Conservation (phyloP, 1,140 invertebrate genomes). For the Radopholus similis region DNA sequence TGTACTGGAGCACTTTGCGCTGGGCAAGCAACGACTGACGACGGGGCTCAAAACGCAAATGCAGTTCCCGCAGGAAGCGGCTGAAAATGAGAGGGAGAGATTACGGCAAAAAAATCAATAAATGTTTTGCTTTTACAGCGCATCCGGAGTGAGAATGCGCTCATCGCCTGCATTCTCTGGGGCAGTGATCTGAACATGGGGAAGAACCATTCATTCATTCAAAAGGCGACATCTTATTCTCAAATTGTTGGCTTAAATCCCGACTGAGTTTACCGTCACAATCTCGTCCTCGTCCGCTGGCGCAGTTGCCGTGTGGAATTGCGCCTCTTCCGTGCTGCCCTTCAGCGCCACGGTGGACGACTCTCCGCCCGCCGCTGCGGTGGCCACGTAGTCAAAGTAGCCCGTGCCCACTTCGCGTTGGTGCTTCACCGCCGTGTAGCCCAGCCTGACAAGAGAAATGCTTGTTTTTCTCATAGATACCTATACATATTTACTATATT, state of each 20-base stretch:
- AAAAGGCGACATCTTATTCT: not conserved
- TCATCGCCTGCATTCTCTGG: slow-evolving; percentile 47
- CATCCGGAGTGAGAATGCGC: slow-evolving; percentile 57
- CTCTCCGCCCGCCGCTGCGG: slow-evolving; percentile 57
- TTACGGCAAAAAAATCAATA: not conserved
- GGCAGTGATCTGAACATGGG: slow-evolving; percentile 48
- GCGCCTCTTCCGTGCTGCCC: slow-evolving; percentile 61
- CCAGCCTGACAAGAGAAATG: slow-evolving; percentile 38
- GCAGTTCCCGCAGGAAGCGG: slow-evolving; percentile 54
- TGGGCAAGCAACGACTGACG: slow-evolving; percentile 46
- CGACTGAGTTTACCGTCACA: slow-evolving; percentile 38
- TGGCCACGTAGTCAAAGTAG: slow-evolving; percentile 60
- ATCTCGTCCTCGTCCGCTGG: slow-evolving; percentile 58
- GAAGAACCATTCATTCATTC: slow-evolving; percentile 7
- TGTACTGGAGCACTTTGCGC: slow-evolving; percentile 39
- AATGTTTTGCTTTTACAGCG: no score
- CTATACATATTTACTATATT: slow-evolving; percentile 6
- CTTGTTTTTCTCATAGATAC: slow-evolving; percentile 1
- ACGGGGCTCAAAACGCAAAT: slow-evolving; percentile 47
- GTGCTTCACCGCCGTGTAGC: slow-evolving; percentile 62
- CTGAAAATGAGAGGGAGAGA: not conserved
- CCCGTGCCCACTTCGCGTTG: slow-evolving; percentile 62
- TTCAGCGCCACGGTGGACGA: slow-evolving; percentile 59
- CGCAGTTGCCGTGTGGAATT: slow-evolving; percentile 59
- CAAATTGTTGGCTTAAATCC: not conserved